These are phyloP conservation scores for Zosterops pallidus DNA, from an alignment of 2,113 vertebrate species.

Conservation along the genomic window DNA sequence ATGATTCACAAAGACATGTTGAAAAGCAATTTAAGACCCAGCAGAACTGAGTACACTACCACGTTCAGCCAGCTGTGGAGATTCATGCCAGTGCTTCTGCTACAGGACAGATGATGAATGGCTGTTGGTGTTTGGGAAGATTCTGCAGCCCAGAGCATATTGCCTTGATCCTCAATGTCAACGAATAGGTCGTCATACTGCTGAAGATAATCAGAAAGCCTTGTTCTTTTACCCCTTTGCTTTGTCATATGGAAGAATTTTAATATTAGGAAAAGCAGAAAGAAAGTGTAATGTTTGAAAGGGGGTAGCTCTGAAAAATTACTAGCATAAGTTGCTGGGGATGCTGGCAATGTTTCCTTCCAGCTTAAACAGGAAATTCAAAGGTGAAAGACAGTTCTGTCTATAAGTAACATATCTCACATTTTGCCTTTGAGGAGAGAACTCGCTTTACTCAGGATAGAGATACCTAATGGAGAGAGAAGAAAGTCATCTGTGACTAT, in stretches of 20 bases:
- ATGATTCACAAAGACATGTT: neutral
- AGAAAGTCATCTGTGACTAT: neutral
- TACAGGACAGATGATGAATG: conserved; percentile 42
- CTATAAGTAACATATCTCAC: neutral
- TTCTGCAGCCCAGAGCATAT: neutral
- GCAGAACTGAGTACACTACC: neutral
- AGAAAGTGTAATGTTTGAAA: neutral
- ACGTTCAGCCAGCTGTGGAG: neutral
- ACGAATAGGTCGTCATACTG: neutral
- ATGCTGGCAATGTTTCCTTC: neutral
- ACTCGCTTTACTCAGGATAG: neutral
- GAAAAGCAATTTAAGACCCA: conserved; percentile 27
- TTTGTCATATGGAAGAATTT: neutral
- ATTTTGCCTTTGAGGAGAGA: neutral
- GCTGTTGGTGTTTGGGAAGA: neutral
- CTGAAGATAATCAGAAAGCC: neutral
- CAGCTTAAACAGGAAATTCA: conserved; percentile 1
- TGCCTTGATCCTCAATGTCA: neutral
- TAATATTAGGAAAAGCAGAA: neutral
- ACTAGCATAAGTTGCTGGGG: neutral
- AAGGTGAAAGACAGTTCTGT: neutral
- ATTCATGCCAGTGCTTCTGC: neutral
- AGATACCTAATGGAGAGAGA: neutral
- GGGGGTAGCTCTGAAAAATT: conserved; percentile 7
- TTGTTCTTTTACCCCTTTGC: neutral